A percentile compares a stretch with the other conserved stretches of the same genome.
These are phyloP conservation scores for Pontoporia blainvillei DNA, from an alignment of 2,113 vertebrate species.

Conservation along the genomic window DNA sequence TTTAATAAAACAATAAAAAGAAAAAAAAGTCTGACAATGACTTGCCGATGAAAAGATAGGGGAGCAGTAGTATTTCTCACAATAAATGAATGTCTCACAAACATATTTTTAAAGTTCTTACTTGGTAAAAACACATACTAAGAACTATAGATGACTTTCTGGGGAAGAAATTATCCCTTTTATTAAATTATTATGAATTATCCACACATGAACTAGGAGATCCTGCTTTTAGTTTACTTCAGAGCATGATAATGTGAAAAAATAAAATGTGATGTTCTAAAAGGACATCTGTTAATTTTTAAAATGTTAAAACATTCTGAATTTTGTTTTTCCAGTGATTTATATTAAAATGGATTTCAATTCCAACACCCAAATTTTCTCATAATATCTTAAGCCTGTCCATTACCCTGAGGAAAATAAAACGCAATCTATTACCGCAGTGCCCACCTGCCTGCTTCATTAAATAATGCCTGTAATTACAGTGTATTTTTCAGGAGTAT, in stretches of 20 bases:
- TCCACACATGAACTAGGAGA: neutral
- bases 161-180: neutral
- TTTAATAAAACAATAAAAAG: neutral
- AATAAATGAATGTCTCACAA: neutral
- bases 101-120: neutral
- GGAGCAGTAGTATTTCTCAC: neutral
- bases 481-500: neutral
- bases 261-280: neutral
- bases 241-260: conserved; percentile 10
- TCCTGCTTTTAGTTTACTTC: conserved; percentile 5
- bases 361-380: conserved; percentile 17
- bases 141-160: neutral
- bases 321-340: conserved; percentile 35
- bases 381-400: conserved; percentile 22
- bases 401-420: conserved; percentile 34
- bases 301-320: conserved; percentile 35
- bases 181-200: conserved; percentile 37
- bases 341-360: conserved; percentile 24
- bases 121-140: neutral
- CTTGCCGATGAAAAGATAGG: neutral
- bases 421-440: neutral
- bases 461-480: neutral
- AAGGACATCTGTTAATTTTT: conserved; percentile 32
- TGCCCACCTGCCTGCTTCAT: neutral
- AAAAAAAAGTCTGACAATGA: neutral